These are phyloP conservation scores for Taphrorychus bicolor DNA, from an alignment of 2,888 invertebrate genomes.

Conservation along the genomic window DNA sequence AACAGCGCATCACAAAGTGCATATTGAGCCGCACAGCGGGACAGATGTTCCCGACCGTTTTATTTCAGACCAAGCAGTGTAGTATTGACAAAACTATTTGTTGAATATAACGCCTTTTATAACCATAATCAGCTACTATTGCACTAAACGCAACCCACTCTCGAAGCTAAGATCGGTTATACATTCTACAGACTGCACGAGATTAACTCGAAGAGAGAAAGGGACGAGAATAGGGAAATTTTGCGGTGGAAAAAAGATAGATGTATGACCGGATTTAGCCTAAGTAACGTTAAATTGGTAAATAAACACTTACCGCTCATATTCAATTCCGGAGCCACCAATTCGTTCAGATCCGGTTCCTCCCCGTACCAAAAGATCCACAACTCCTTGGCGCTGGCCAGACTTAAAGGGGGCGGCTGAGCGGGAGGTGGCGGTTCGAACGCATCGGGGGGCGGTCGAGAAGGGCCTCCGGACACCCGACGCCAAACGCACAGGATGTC, in stretches of 20 bases:
- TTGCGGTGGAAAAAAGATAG: too few species aligned
- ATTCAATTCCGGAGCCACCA: slow-evolving; percentile 84
- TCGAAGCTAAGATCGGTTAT: too few species aligned
- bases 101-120: too few species aligned
- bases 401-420: slow-evolving; percentile 75
- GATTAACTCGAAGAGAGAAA: too few species aligned
- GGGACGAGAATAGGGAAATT: too few species aligned
- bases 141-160: too few species aligned
- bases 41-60: background rate
- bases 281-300: too few species aligned
- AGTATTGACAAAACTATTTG: background rate
- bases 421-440: slow-evolving; percentile 60
- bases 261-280: too few species aligned
- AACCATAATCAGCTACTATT: too few species aligned
- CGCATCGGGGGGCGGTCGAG: slow-evolving; percentile 30
- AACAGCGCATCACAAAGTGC: background rate
- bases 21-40: background rate
- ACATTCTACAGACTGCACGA: too few species aligned
- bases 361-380: slow-evolving; percentile 99
- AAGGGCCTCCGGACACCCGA: slow-evolving; percentile 68
- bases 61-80: background rate
- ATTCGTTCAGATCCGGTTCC: slow-evolving; percentile 86
- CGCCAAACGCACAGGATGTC: slow-evolving; percentile 99
- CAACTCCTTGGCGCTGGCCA: slow-evolving; percentile 92
- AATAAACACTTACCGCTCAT: slow-evolving; percentile 83